A percentile compares a stretch with the other conserved stretches of the same genome.
Evolutionary conservation across 2,888 invertebrate genomes (phyloP).

Genomic region (Plagodis dolabraria): DNA sequence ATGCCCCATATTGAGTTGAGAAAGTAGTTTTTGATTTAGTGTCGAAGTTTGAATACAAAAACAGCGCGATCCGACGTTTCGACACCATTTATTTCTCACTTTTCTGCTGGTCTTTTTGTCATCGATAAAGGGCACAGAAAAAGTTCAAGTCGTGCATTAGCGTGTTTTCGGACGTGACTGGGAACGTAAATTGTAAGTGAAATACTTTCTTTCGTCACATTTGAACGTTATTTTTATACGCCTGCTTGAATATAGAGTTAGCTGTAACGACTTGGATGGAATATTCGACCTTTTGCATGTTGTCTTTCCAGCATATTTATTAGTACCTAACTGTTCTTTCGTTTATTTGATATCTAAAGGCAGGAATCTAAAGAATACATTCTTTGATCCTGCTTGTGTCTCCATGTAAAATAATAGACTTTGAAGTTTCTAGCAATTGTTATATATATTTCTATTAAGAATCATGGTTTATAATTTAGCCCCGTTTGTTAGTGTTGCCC

Average conservation of each 20-base stretch:
- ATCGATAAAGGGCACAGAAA: constrained; percentile 52
- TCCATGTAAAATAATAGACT: no score
- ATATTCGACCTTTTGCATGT: constrained; percentile 33
- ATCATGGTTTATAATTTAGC: no score
- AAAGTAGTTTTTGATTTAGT: constrained; percentile 68
- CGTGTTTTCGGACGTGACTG: constrained; percentile 34
- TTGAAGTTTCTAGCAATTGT: no score
- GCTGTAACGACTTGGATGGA: no score
- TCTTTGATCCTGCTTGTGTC: no score
- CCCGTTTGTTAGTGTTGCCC: no score
- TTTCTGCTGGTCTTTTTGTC: constrained; percentile 54
- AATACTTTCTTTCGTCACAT: constrained; percentile 24
- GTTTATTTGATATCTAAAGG: no score
- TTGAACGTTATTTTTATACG: constrained; percentile 10
- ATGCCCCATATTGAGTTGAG: constrained; percentile 30
- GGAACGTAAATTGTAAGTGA: background rate
- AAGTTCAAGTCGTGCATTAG: constrained; percentile 57
- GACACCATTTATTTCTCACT: constrained; percentile 65
- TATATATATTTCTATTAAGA: no score
- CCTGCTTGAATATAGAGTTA: no score
- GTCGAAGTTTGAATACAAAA: constrained; percentile 65
- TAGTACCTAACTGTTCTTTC: no score
- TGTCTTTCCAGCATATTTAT: constrained; percentile 53
- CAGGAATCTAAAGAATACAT: no score
- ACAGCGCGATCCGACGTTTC: constrained; percentile 58